Evolutionary conservation across 2,888 invertebrate species (phyloP).

Genomic region (Diloba caeruleocephala): DNA sequence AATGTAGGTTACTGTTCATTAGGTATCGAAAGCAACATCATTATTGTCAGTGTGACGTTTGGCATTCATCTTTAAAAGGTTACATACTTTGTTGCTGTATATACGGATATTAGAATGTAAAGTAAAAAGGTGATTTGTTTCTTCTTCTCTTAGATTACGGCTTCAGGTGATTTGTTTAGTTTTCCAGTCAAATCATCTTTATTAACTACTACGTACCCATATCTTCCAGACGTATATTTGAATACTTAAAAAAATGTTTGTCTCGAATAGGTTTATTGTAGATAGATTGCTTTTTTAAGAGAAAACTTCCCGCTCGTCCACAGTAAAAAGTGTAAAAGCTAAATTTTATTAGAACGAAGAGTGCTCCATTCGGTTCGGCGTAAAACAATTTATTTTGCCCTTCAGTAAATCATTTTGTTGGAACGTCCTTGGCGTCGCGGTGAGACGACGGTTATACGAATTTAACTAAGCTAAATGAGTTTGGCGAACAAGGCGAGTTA

Average conservation of each 20-base stretch:
- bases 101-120: slow-evolving; percentile 10
- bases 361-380: slow-evolving; percentile 48
- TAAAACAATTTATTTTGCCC: slow-evolving; percentile 54
- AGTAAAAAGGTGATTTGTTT: slow-evolving; percentile 15
- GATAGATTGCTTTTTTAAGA: slow-evolving; percentile 11
- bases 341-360: slow-evolving; percentile 44
- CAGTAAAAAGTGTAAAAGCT: slow-evolving; percentile 36
- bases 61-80: slow-evolving; percentile 12
- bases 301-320: slow-evolving; percentile 1
- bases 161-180: slow-evolving; percentile 20
- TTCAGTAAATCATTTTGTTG: slow-evolving; percentile 52
- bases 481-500: slow-evolving; percentile 54
- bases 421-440: slow-evolving; percentile 37
- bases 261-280: slow-evolving; percentile 16
- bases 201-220: slow-evolving; percentile 2
- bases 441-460: slow-evolving; percentile 41
- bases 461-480: slow-evolving; percentile 55
- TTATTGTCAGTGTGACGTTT: slow-evolving; percentile 23
- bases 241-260: slow-evolving; percentile 19
- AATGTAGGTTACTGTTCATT: slow-evolving; percentile 39
- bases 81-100: slow-evolving; percentile 9
- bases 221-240: slow-evolving; percentile 17
- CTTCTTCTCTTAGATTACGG: too few relatives aligned
- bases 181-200: neutral
- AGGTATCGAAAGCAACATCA: slow-evolving; percentile 10